These are phyloP conservation scores for Forbesichthys agassizii DNA, from an alignment of 2,113 vertebrate genomes.

Conservation along the genomic window DNA sequence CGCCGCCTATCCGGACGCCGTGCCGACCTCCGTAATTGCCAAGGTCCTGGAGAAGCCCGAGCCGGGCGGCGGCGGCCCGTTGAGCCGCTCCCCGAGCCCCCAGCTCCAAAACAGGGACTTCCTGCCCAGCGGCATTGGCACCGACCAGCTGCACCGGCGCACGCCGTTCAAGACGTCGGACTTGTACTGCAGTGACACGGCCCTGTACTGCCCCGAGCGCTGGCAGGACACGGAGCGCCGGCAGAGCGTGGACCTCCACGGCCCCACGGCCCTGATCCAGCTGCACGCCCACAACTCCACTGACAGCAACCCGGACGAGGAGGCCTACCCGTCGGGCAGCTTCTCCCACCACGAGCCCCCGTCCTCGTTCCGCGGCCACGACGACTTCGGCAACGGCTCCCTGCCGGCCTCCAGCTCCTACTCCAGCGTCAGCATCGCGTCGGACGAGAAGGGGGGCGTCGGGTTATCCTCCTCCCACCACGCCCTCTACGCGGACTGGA, in stretches of 20 bases:
- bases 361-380: constrained; percentile 69
- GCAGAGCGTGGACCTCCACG: constrained; percentile 85
- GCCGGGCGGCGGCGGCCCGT: constrained; percentile 79
- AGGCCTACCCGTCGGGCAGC: constrained; percentile 79
- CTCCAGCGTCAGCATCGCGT: constrained; percentile 90
- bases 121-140: constrained; percentile 71
- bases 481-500: constrained; percentile 85
- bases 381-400: constrained; percentile 82
- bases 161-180: constrained; percentile 84
- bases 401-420: constrained; percentile 89
- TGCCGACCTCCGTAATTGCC: constrained; percentile 85
- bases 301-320: constrained; percentile 86
- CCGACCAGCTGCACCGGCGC: constrained; percentile 77
- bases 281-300: constrained; percentile 86
- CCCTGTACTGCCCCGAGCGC: constrained; percentile 89
- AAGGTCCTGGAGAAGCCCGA: constrained; percentile 90
- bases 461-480: constrained; percentile 88
- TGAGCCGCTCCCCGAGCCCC: constrained; percentile 81
- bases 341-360: constrained; percentile 83
- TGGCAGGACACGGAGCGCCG: constrained; percentile 80
- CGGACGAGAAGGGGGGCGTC: constrained; percentile 85
- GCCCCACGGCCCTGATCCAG: constrained; percentile 71
- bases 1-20: constrained; percentile 83
- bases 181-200: constrained; percentile 91
- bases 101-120: constrained; percentile 68